Base-by-base conservation (phyloP, 2,888 invertebrate genomes). In the Drosophila peninsularis region DNA sequence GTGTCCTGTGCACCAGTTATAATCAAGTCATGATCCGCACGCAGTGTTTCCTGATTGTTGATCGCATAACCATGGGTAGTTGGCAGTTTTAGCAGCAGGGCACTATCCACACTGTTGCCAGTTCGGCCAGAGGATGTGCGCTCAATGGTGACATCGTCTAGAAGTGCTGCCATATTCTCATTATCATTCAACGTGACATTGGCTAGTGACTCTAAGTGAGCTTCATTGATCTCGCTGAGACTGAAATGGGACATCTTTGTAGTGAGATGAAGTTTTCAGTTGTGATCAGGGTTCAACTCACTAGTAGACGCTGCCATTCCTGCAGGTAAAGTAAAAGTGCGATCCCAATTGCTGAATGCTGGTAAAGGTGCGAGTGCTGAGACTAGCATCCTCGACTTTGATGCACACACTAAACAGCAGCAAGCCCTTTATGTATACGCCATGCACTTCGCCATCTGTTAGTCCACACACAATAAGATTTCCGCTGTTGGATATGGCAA, bases 381-480 rank as follows among this genome's bases (percentile, higher is more conserved):
- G 58, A 61, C 82, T 72, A 1, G 90, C 78, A 70, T 92, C 92
- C 11, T 90, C 90, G n/a, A 82, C 65, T 14, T 87, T 75, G 10
- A 92, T 82, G 54, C 73, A 79, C n/a, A 91, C 67, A 70, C 90
- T 91, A 58, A 92, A 92, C 11, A 92, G 55, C 0, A 90, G 83
- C 42, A 90, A 56, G 0, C 92, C 93, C 63, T 91, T 91, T 5
- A 92, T 90, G 47, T 75, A 90, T 2, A 92, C 85, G 1, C 92
- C 93, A 77, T 92, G 90, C 6, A 92, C 88, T 62, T 91, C 90
- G 14, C 92, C 92, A 71, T 92, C 90, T 4, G 85, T 80, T 0
- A 93, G 75, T 0, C 90, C 91, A 56, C 92, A 92, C 0, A 92
- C 78, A 42, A 92, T 90, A 1, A 93, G 62, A 57, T 92, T 90